Base-by-base conservation (phyloP, 2,888 invertebrate genomes). In the Diploptera punctata region DNA sequence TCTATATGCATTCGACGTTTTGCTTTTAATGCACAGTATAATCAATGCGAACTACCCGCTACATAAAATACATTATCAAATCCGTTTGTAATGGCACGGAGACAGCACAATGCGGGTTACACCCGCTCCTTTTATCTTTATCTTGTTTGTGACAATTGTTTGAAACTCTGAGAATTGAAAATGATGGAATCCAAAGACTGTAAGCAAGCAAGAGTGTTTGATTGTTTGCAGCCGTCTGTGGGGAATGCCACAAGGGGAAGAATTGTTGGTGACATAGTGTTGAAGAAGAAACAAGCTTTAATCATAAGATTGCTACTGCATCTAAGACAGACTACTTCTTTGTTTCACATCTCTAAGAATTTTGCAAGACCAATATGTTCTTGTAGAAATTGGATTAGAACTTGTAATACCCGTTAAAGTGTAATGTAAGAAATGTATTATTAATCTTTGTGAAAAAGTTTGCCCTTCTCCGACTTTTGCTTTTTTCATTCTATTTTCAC, bases 111-210 rank as follows among this genome's bases (percentile, higher is more conserved):
- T 49, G 3, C 49, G 2, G 19, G 19, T 49, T 16, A 52, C 52
- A 52, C 2, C 2, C 16, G 10, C 13, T 52, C 52, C 5, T 24
- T 52, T 52, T 24, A 52, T 52, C 24, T 52, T 52, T 52, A 52
- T 24, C 52, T 52, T 24, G 24, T 52, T 18, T 52, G 24, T 5
- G 3, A 24, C 21, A 52, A 52, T 52, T 52, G 52, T 52, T 52
- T 24, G 18, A 31, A 43, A 62, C 62, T 33, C 62, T 19, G 19
- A n/a, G 43, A 62, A 62, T 62, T 62, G 62, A n/a, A 62, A 62
- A 62, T 62, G 62, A 62, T 24, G 43, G 43, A 62, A 62, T 43
- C 62, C 24, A 9, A 52, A 52, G 52, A 52, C 24, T 52, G 52
- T 52, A 24, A 21, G 21, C 52, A 52, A 52, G 52, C 52, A 52